Evolutionary conservation across 2,113 vertebrate species (phyloP).

Genomic region (Carollia perspicillata): DNA sequence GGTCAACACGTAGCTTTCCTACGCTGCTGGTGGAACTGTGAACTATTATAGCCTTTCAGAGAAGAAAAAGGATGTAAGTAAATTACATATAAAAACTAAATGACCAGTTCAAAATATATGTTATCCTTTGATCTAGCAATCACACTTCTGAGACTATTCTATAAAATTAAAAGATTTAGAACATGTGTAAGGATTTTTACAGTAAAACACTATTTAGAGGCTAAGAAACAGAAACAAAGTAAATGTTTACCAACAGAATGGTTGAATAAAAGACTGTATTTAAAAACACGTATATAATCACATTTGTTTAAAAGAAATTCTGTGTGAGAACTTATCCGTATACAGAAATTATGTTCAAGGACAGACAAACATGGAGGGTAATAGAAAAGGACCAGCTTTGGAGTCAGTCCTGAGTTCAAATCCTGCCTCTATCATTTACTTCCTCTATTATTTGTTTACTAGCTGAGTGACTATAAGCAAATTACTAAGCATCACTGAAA

Average conservation of each 20-base stretch:
- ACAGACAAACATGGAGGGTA: neutral
- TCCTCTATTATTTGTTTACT: neutral
- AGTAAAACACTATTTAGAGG: neutral
- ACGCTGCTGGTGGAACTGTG: neutral
- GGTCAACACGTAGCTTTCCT: neutral
- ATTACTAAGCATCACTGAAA: neutral
- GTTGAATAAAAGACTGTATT: neutral
- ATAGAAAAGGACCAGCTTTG: neutral
- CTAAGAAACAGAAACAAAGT: slow-evolving; percentile 16
- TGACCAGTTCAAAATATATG: neutral
- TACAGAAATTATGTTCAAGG: neutral
- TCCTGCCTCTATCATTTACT: neutral
- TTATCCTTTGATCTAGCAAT: neutral
- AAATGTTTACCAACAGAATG: neutral
- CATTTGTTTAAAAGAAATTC: neutral
- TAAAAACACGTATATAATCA: neutral
- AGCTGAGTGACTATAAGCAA: neutral
- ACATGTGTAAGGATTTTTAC: neutral
- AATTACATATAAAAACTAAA: slow-evolving; percentile 3
- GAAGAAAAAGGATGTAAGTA: neutral
- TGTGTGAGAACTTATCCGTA: neutral
- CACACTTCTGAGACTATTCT: neutral
- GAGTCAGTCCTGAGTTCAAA: neutral
- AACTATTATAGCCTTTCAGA: neutral
- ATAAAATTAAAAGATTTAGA: neutral